Conservation (phyloP, 2,888 invertebrate genomes). For the Morpho achilles region DNA sequence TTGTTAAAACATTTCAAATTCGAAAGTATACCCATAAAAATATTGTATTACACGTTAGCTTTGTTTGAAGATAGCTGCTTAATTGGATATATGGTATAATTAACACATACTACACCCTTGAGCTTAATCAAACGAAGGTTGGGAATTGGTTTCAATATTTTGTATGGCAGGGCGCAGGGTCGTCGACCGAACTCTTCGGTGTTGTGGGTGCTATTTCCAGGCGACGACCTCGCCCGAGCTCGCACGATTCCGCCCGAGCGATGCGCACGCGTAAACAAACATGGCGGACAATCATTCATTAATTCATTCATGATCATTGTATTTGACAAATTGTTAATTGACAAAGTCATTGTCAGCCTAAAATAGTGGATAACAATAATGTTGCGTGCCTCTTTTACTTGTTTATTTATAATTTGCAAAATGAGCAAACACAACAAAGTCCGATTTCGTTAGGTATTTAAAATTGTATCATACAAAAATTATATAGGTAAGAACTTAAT, state of each 20-base stretch:
- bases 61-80: no score
- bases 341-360: slow-evolving; percentile 47
- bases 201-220: slow-evolving; percentile 76
- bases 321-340: slow-evolving; percentile 56
- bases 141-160: slow-evolving; percentile 61
- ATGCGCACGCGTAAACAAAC: slow-evolving; percentile 72
- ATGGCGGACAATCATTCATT: slow-evolving; percentile 76
- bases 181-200: slow-evolving; percentile 69
- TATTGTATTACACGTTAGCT: no score
- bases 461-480: background rate
- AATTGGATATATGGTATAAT: no score
- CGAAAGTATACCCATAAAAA: no score
- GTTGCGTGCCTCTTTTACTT: slow-evolving; percentile 4
- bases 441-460: background rate
- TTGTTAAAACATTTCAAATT: no score
- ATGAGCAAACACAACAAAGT: background rate
- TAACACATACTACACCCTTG: no score
- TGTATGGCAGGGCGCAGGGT: slow-evolving; percentile 69
- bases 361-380: slow-evolving; percentile 28
- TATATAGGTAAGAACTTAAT: no score
- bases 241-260: slow-evolving; percentile 59
- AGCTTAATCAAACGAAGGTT: slow-evolving; percentile 34
- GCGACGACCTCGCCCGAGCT: slow-evolving; percentile 43
- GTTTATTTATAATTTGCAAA: background rate
- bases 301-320: slow-evolving; percentile 75